Conservation (phyloP, 2,888 invertebrate species). For the Drosophila buzzatii region DNA sequence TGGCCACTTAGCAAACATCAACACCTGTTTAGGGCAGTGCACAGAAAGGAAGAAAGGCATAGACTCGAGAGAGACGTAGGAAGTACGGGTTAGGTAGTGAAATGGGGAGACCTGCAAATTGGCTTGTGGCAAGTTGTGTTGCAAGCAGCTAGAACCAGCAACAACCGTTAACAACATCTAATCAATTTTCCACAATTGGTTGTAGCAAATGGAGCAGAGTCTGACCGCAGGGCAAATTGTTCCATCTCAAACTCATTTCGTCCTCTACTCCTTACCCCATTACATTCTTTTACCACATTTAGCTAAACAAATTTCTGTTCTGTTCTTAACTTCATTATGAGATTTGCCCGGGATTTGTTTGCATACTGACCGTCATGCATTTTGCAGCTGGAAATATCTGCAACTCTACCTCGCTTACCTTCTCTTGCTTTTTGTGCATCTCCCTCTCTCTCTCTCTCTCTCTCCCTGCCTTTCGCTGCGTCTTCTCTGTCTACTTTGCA, state of each 20-base stretch:
- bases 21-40: slow-evolving; percentile 68
- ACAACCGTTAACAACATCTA: slow-evolving; percentile 55
- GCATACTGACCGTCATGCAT: slow-evolving; percentile 56
- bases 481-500: neutral
- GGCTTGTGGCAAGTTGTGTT: slow-evolving; percentile 55
- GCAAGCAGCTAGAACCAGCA: slow-evolving; percentile 31
- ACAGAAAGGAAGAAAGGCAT: neutral
- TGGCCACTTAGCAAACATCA: slow-evolving; percentile 77
- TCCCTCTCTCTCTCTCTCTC: neutral
- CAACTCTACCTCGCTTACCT: neutral
- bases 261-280: neutral
- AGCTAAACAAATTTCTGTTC: slow-evolving; percentile 14
- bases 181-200: slow-evolving; percentile 63
- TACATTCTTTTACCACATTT: neutral
- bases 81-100: neutral
- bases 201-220: slow-evolving; percentile 50
- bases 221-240: slow-evolving; percentile 55
- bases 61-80: neutral
- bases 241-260: no score
- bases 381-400: slow-evolving; percentile 12
- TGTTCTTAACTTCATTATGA: slow-evolving; percentile 69
- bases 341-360: slow-evolving; percentile 74
- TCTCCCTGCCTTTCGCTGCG: neutral
- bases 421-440: no score
- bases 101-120: slow-evolving; percentile 61